Evolutionary conservation across 2,797 vertebrate genomes (phyloP).

Genomic region (Paratrypauchen microcephalus): DNA sequence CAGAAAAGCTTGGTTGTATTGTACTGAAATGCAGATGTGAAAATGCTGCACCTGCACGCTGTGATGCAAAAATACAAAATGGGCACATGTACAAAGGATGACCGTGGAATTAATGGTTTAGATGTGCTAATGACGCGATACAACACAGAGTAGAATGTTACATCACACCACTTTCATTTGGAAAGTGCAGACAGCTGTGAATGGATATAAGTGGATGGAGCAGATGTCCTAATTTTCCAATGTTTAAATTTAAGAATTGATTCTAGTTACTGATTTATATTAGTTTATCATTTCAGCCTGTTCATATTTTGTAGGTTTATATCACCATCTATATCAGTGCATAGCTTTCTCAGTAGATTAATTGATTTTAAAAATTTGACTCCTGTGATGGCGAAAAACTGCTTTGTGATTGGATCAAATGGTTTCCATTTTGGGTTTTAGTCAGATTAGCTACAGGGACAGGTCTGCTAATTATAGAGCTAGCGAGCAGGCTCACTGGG

Average conservation of each 20-base stretch:
- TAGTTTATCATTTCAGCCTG: background rate
- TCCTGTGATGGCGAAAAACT: slow-evolving; percentile 35
- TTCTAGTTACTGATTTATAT: background rate
- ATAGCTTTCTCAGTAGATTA: slow-evolving; percentile 4
- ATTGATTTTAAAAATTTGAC: slow-evolving; percentile 33
- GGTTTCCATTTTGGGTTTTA: slow-evolving; percentile 29
- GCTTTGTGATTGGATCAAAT: slow-evolving; percentile 55
- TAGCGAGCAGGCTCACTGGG: slow-evolving; percentile 18
- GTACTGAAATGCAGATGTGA: background rate
- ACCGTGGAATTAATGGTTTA: slow-evolving; percentile 23
- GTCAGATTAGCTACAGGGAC: slow-evolving; percentile 49
- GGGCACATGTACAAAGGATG: slow-evolving; percentile 4
- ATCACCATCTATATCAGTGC: background rate
- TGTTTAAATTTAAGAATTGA: background rate
- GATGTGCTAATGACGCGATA: slow-evolving; percentile 30
- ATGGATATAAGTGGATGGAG: background rate
- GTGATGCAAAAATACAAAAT: background rate
- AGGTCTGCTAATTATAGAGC: slow-evolving; percentile 50
- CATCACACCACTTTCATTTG: slow-evolving; percentile 1
- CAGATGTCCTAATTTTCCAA: background rate
- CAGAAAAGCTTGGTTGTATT: background rate
- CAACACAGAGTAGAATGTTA: slow-evolving; percentile 24
- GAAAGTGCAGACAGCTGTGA: slow-evolving; percentile 9
- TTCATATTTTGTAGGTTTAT: background rate
- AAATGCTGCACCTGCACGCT: background rate